Evolutionary conservation across 2,888 invertebrate species (phyloP).

Genomic region (Esperia sulphurella): DNA sequence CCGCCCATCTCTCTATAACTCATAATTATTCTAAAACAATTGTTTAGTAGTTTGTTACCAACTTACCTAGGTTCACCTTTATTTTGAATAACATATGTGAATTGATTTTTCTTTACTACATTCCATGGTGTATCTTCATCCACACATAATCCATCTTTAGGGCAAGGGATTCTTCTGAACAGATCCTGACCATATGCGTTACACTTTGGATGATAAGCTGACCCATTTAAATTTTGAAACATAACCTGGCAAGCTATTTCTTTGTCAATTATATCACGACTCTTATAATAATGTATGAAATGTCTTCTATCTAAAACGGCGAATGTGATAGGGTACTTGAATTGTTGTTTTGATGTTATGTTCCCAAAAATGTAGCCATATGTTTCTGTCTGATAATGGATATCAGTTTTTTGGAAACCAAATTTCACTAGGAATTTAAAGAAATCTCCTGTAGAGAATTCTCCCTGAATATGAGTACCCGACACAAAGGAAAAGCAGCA

Average conservation of each 20-base stretch:
- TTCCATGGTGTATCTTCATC: slow-evolving; percentile 93
- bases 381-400: slow-evolving; percentile 89
- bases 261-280: slow-evolving; percentile 80
- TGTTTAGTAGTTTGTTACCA: too few relatives aligned
- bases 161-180: slow-evolving; percentile 92
- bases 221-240: slow-evolving; percentile 90
- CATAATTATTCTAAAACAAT: too few relatives aligned
- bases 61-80: slow-evolving; percentile 91
- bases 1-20: too few relatives aligned
- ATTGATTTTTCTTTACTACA: slow-evolving; percentile 93
- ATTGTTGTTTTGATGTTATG: slow-evolving; percentile 85
- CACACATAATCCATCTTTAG: slow-evolving; percentile 84
- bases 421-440: slow-evolving; percentile 96
- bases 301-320: slow-evolving; percentile 94
- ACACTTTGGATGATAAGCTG: slow-evolving; percentile 92
- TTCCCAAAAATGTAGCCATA: slow-evolving; percentile 98
- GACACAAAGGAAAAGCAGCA: slow-evolving; percentile 42
- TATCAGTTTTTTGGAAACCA: slow-evolving; percentile 97
- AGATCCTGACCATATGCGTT: slow-evolving; percentile 87
- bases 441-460: slow-evolving; percentile 81
- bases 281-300: slow-evolving; percentile 94
- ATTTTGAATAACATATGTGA: slow-evolving; percentile 95
- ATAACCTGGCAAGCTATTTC: slow-evolving; percentile 89
- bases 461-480: slow-evolving; percentile 60
- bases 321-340: slow-evolving; percentile 86